Evolutionary conservation across 2,888 invertebrate species (phyloP).

Genomic region (Lomographa bimaculata): DNA sequence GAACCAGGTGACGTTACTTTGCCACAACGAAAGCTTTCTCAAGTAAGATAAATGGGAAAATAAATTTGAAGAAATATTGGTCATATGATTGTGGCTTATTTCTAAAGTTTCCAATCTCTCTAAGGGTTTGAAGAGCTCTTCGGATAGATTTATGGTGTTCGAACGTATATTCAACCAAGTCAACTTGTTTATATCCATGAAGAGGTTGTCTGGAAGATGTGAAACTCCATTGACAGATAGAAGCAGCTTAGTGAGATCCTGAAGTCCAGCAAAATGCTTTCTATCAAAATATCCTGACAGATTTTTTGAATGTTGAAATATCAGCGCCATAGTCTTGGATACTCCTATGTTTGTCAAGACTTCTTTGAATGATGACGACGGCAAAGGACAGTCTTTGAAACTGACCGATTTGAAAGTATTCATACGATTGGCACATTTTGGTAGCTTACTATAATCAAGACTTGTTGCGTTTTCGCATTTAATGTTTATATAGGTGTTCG

Average conservation of each 20-base stretch:
- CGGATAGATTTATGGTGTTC: slow-evolving; percentile 83
- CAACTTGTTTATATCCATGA: slow-evolving; percentile 84
- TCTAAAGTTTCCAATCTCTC: slow-evolving; percentile 85
- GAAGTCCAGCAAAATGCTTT: slow-evolving; percentile 83
- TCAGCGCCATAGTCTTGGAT: slow-evolving; percentile 75
- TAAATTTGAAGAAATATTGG: slow-evolving; percentile 82
- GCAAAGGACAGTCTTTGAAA: slow-evolving; percentile 81
- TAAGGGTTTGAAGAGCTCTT: slow-evolving; percentile 81
- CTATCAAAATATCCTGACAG: slow-evolving; percentile 81
- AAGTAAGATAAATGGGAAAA: slow-evolving; percentile 85
- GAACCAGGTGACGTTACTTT: slow-evolving; percentile 86
- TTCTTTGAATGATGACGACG: slow-evolving; percentile 74
- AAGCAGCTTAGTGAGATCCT: slow-evolving; percentile 78
- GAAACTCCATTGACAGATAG: slow-evolving; percentile 85
- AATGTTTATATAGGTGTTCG: slow-evolving; percentile 69
- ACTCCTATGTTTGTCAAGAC: slow-evolving; percentile 74
- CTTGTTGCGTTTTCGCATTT: slow-evolving; percentile 69
- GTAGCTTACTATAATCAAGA: slow-evolving; percentile 71
- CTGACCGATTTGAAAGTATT: slow-evolving; percentile 72
- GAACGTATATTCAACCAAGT: slow-evolving; percentile 85
- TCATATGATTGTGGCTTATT: slow-evolving; percentile 86
- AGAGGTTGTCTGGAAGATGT: slow-evolving; percentile 84
- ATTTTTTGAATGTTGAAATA: slow-evolving; percentile 81
- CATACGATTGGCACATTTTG: slow-evolving; percentile 69
- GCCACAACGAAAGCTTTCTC: slow-evolving; percentile 86